Evolutionary conservation across 2,888 invertebrate genomes (phyloP), one percentile per base, ranked within the genome.

Genomic region (Vanessa cardui): DNA sequence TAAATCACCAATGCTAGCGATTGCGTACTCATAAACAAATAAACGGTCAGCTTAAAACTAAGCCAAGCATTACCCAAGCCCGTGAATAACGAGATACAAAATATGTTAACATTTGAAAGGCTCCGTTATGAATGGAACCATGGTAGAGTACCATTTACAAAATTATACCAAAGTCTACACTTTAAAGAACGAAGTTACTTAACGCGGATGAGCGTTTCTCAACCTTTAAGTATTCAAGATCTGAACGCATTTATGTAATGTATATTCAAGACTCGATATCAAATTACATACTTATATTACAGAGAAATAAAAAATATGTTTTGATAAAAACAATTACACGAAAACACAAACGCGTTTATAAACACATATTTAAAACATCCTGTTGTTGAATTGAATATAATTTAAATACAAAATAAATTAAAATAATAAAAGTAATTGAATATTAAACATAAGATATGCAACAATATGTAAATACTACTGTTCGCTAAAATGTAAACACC

Each of bases 91-190:
- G 3, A 21, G 52, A 31, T 9, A 9, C 39, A 39, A 39, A 39
- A 39, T 39, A 39, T 54, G 26, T 54, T 54, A 54, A 54, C 52
- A 54, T 54, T 54, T 31, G 52, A 54, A 54, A 54, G 52, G 52
- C 52, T 6, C 7, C 49, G 49, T 18, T 21, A 50, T 50, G 52
- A 31, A 54, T 54, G 52, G n/a, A 26, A 20, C 20, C 9, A 20
- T 3, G 18, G 16, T 31, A 31, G 16, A 54, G 31, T 31, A 31
- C 26, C 31, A 54, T 54, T 54, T 54, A 21, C 52, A 54, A 54
- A 21, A 21, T 52, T 16, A 54, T 54, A 31, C n/a, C 31, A 6
- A 26, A 52, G 26, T 54, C 31, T 54, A 54, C 52, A 31, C 52
- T 54, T 31, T 54, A 31, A 31, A 31, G 26, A 31, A 8, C 50